Evolutionary conservation across 2,797 vertebrate species (phyloP).

Genomic region (Lates japonicus): DNA sequence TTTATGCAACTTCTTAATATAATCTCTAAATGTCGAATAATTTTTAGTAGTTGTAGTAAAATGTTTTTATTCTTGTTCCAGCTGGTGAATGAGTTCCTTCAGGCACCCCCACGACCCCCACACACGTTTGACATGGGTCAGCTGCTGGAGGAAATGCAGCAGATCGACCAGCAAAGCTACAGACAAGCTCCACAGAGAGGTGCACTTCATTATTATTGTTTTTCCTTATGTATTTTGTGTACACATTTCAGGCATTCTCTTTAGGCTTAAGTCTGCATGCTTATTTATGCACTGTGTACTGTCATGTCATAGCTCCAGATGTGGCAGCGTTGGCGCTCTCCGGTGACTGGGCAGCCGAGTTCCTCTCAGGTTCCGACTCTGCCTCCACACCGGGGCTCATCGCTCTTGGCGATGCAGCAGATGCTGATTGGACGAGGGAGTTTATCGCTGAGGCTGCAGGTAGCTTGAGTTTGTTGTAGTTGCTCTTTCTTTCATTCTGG

Average conservation of each 20-base stretch:
- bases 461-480: constrained; percentile 69
- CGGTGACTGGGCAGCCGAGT: constrained; percentile 96
- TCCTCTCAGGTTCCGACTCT: constrained; percentile 85
- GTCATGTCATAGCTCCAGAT: constrained; percentile 89
- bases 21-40: neutral
- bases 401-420: constrained; percentile 89
- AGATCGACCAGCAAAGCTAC: constrained; percentile 97
- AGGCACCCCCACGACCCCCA: constrained; percentile 91
- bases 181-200: constrained; percentile 97
- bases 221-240: neutral
- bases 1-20: neutral
- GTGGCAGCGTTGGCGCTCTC: constrained; percentile 96
- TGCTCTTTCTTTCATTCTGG: constrained; percentile 10
- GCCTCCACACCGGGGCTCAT: constrained; percentile 86
- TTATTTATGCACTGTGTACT: constrained; percentile 10
- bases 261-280: neutral
- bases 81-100: constrained; percentile 97
- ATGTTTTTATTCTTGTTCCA: constrained; percentile 67
- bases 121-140: constrained; percentile 99
- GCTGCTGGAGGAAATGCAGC: constrained; percentile 98
- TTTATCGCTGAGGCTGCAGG: constrained; percentile 97
- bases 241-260: neutral
- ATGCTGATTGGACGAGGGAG: constrained; percentile 97
- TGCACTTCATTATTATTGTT: constrained; percentile 54
- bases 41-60: neutral